Base-by-base conservation (phyloP, 2,797 vertebrate genomes). In the Typhlichthys eigenmanni region DNA sequence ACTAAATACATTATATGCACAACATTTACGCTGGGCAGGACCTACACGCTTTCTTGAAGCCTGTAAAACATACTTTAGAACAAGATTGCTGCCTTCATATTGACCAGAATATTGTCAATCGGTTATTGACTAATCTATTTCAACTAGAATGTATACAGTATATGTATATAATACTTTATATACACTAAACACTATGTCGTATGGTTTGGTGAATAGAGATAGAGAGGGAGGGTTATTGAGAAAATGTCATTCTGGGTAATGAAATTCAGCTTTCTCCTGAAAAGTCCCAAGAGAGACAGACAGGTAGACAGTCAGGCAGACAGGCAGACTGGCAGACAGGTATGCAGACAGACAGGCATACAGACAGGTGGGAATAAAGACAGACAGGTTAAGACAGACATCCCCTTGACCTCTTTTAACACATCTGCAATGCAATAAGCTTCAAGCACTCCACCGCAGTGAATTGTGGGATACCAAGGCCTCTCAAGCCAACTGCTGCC, bases 381-480 rank as follows among this genome's bases (percentile, higher is more conserved):
- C 1, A 62, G 4, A n/a, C 58, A 61, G 4, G 1, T 1, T 5
- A 34, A 69, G 29, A 60, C 11, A 60, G 54, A 24, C 53, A 54
- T 0, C 45, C 55, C 10, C 38, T 13, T 64, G 75, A 75, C 71
- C 78, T 78, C 78, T 69, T 67, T 76, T 80, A 80, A 84, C 69
- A 78, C 63, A 79, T 79, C 74, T 83, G 76, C 64, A 76, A 81
- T 83, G 78, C 69, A 84, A 82, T 84, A 72, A 76, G 65, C 57
- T 58, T 71, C 7, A 7, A 57, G 53, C 4, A 24, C 49, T 43
- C 54, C 1, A 0, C 59, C 64, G 75, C 69, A 70, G 19, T 75
- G 77, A 73, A 82, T 75, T 55, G 14, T 77, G 79, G 81, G 76
- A 60, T 32, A 45, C 5, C 10, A 69, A 71, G 66, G 74, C 64